phyloP scores from a whole-genome alignment of 2,113 vertebrate species.

The Bungarus multicinctus region DNA sequence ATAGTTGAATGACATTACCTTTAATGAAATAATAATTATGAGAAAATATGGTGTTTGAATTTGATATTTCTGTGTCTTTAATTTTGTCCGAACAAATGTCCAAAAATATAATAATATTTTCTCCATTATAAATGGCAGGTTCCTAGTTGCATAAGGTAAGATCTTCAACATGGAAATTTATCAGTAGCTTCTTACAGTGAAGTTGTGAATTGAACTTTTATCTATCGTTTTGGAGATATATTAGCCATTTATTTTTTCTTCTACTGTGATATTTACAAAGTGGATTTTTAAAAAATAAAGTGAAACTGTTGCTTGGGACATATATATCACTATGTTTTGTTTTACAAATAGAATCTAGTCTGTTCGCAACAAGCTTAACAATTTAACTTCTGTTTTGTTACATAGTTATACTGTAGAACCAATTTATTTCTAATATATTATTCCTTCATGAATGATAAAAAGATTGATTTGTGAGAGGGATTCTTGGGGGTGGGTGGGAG shows the following conservation, averaged over 20 bases:
- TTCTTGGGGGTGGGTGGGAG: background rate
- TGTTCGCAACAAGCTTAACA: background rate
- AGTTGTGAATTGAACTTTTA: background rate
- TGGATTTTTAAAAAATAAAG: background rate
- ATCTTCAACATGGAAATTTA: background rate
- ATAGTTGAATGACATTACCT: background rate
- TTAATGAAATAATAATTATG: constrained; percentile 21
- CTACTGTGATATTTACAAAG: background rate
- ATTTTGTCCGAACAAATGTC: no score
- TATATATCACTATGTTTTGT: background rate
- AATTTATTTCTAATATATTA: background rate
- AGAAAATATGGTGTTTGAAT: background rate
- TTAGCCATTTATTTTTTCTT: background rate
- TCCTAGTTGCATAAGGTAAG: background rate
- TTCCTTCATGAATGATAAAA: constrained; percentile 8
- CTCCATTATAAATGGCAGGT: background rate
- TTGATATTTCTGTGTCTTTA: constrained; percentile 13
- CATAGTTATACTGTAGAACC: background rate
- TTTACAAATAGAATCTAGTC: background rate
- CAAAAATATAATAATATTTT: constrained; percentile 17
- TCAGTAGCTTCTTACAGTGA: background rate
- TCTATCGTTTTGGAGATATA: background rate
- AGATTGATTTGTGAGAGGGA: background rate
- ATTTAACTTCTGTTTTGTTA: background rate
- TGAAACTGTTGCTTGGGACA: background rate